Evolutionary conservation across 2,888 invertebrate species (phyloP).

Genomic region (Salpingus planirostris): DNA sequence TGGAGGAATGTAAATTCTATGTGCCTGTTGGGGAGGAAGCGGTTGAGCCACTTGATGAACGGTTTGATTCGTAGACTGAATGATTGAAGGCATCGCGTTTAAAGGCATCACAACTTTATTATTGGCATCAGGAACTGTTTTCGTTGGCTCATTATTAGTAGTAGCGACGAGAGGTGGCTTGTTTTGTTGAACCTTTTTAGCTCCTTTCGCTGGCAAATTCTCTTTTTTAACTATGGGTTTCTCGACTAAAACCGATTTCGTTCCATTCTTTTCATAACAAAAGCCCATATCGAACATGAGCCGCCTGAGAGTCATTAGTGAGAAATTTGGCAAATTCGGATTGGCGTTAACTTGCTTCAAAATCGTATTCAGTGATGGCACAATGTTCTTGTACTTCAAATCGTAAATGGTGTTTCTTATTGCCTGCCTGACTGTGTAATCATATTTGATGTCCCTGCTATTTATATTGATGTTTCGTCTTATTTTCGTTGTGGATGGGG

Average conservation of each 20-base stretch:
- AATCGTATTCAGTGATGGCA: slow-evolving; percentile 36
- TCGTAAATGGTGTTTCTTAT: slow-evolving; percentile 37
- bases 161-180: no score
- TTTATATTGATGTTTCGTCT: slow-evolving; percentile 38
- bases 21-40: slow-evolving; percentile 6
- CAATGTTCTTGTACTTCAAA: slow-evolving; percentile 32
- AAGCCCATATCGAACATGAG: slow-evolving; percentile 40
- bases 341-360: slow-evolving; percentile 33
- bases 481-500: slow-evolving; percentile 37
- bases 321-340: slow-evolving; percentile 34
- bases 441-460: slow-evolving; percentile 38
- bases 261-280: slow-evolving; percentile 35
- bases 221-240: slow-evolving; percentile 14
- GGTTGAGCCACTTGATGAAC: slow-evolving; percentile 1
- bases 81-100: no score
- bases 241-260: slow-evolving; percentile 36
- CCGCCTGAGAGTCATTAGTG: slow-evolving; percentile 37
- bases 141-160: no score
- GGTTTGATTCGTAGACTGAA: no score
- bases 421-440: slow-evolving; percentile 32
- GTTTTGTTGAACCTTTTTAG: slow-evolving; percentile 1
- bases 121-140: no score
- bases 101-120: no score
- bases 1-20: no score
- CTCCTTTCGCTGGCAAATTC: slow-evolving; percentile 5